Evolutionary conservation across 2,888 invertebrate genomes (phyloP).

Genomic region (Orthonevra nobilis): DNA sequence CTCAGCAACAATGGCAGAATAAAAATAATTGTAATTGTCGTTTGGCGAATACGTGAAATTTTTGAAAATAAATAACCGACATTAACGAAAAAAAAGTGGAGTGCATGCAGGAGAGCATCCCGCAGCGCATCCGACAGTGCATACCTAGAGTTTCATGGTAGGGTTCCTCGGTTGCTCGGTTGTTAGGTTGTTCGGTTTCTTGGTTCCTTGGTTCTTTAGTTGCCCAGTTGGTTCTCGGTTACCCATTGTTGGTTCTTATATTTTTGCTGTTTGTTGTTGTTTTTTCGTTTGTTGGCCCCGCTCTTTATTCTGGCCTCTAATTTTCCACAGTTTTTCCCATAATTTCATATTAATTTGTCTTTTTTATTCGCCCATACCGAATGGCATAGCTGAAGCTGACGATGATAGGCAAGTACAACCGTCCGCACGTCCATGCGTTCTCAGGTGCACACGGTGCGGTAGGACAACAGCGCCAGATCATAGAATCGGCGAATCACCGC

Average conservation of each 20-base stretch:
- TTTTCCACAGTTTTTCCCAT: conserved; percentile 60
- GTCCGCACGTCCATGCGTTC: conserved; percentile 47
- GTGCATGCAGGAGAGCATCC: conserved; percentile 47
- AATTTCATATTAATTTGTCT: conserved; percentile 62
- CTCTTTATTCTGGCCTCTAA: conserved; percentile 51
- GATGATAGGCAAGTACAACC: conserved; percentile 22
- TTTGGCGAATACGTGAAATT: conserved; percentile 59
- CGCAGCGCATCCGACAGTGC: conserved; percentile 43
- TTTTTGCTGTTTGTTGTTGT: conserved; percentile 1
- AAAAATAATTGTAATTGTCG: conserved; percentile 63
- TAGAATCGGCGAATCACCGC: conserved; percentile 41
- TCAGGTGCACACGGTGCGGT: conserved; percentile 40
- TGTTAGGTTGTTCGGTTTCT: too few relatives aligned
- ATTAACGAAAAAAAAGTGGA: conserved; percentile 60
- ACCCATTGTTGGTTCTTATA: conserved; percentile 16
- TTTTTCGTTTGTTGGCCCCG: conserved; percentile 50
- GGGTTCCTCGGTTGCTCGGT: conserved; percentile 32
- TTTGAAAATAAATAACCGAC: conserved; percentile 59
- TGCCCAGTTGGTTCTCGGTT: neutral
- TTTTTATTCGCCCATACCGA: conserved; percentile 50
- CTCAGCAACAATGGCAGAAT: conserved; percentile 40
- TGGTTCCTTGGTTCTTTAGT: too few relatives aligned
- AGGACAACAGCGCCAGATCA: too few relatives aligned
- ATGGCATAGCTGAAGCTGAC: conserved; percentile 31
- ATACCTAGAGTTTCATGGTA: conserved; percentile 48